Base-by-base conservation (phyloP, 2,113 vertebrate genomes). In the Montifringilla adamsi region DNA sequence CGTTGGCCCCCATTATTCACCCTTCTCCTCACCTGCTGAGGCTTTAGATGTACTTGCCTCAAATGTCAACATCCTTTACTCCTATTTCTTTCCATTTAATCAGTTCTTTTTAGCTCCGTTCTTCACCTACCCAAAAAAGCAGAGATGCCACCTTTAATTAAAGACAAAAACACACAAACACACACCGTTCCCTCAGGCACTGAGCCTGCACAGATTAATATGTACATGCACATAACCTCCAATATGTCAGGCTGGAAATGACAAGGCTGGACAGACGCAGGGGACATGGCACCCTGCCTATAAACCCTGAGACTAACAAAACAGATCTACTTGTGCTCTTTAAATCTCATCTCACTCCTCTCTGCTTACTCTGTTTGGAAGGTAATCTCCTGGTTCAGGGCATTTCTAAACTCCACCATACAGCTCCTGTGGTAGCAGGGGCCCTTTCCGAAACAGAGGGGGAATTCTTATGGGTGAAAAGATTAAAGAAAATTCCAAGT, bases 121-220 rank as follows among this genome's bases (percentile, higher is more conserved):
- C 70, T 87, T 85, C 58, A 85, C 24, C 28, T 58, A 79, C 78
- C 66, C 77, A 81, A 87, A 91, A 87, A 93, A 91, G 44, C 77
- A 84, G 60, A 91, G 77, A 82, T 63, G 84, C 31, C 74, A 67
- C 70, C 67, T 96, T 96, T 95, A 96, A 95, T 93, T 95, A 96
- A 95, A 93, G 91, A 52, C 73, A 92, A 92, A 95, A 80, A 2
- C 80, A 93, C 84, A 93, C 53, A 84, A 91, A 89, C 70, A 79
- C 50, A 79, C 87, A 72, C 84, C 44, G 10, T 84, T 79, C 82
- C 95, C 87, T 85, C 82, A 41, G 96, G 94, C 94, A 87, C 58
- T 0, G 0, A 78, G 94, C 67, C 95, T 95, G 73, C 91, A 81
- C 77, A 87, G 93, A 96, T 93, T 89, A 96, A 87, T 84, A 89